Conservation (phyloP, 2,888 invertebrate species). For the Nemurella pictetii region DNA sequence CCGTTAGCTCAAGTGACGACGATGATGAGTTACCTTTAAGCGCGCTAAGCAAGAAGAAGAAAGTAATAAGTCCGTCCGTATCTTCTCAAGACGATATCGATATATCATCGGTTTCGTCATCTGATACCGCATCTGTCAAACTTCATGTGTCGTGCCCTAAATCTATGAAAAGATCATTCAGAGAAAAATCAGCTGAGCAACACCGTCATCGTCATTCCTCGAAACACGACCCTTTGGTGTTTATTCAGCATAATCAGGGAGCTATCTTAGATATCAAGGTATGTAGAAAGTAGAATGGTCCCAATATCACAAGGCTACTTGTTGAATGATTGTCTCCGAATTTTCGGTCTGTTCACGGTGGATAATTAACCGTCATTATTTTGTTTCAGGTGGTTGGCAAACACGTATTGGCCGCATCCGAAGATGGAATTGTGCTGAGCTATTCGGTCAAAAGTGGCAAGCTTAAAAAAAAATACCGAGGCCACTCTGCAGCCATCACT, state of each 20-base stretch:
- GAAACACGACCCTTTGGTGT: background rate
- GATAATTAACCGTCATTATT: too few species aligned
- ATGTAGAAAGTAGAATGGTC: constrained; percentile 10
- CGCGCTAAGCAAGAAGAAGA: background rate
- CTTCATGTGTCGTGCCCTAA: background rate
- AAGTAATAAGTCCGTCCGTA: background rate
- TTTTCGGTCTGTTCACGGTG: too few species aligned
- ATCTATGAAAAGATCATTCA: background rate
- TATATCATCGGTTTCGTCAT: constrained; percentile 3
- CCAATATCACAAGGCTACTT: too few species aligned
- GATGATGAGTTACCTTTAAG: constrained; percentile 3
- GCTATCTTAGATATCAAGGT: constrained; percentile 40
- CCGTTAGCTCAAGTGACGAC: background rate
- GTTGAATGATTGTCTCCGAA: too few species aligned
- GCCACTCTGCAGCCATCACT: constrained; percentile 64
- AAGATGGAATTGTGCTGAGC: constrained; percentile 66
- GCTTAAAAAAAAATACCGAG: constrained; percentile 59
- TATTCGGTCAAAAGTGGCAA: constrained; percentile 59
- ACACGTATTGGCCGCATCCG: constrained; percentile 64
- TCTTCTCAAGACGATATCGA: background rate
- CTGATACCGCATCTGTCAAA: background rate
- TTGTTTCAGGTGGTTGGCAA: constrained; percentile 61
- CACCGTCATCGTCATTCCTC: constrained; percentile 16
- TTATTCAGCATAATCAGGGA: constrained; percentile 34
- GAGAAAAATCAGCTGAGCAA: background rate